Base-by-base conservation (phyloP, 2,888 invertebrate species). In the Mesoligia furuncula region DNA sequence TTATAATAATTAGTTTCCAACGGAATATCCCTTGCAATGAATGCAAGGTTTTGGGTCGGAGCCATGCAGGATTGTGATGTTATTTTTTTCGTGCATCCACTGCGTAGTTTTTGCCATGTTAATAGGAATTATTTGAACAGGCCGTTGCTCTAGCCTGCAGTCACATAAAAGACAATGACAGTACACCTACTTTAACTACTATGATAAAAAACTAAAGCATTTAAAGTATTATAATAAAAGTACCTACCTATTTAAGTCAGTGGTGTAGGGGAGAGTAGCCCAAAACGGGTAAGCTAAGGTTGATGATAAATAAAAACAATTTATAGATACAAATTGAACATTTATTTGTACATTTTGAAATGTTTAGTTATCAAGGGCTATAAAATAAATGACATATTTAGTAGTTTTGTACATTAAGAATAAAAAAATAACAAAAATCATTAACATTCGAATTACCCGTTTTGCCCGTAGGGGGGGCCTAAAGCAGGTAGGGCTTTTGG, bases 121-220 rank as follows among this genome's bases (percentile, higher is more conserved):
- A 66, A 70, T 39, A 78, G 85, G 54, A 82, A 78, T 82, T 82
- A 82, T 86, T 85, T 80, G 77, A 73, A 82, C 61, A 77, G 65
- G 62, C 73, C 64, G 31, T 66, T 48, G 59, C 66, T 75, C 39
- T 54, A 84, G 61, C 31, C 42, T 66, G n/a, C n/a, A 45, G 48
- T n/a, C 54, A 75, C 45, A 54, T 17, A 48, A 45, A 2, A 62
- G 24, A 6, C 9, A 54, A 31, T 17, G n/a, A 7, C 72, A 83
- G 80, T 39, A 76, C 1, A 27, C 9, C 20, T 27, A 73, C 17
- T 69, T 36, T n/a, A 27, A 1, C 17, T 42, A n/a, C 5, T 15
- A 39, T 31, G 24, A 27, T 24, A 45, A 27, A 24, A 20, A 6
- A 36, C 54, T 36, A 11, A 59, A 39, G 54, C n/a, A 7, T 24